phyloP scores from a whole-genome alignment of 2,113 vertebrate genomes.

The Aramus guarauna region DNA sequence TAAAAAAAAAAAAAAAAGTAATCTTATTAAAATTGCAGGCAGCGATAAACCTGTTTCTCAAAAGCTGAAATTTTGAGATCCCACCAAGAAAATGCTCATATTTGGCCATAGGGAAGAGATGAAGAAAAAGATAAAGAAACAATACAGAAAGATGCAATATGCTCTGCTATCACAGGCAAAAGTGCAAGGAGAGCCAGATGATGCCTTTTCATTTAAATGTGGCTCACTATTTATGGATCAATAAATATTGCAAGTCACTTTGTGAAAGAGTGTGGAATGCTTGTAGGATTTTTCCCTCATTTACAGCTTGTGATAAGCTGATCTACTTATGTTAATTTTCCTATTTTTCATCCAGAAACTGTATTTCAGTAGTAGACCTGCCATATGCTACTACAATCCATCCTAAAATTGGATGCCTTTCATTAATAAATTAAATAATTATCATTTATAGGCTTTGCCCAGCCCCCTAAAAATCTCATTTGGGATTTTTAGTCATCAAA shows the following conservation, averaged over 20 bases:
- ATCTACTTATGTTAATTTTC: not conserved
- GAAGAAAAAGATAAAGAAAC: not conserved
- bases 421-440: not conserved
- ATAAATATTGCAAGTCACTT: not conserved
- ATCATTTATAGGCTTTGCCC: not conserved
- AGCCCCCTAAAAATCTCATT: not conserved
- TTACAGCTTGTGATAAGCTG: not conserved
- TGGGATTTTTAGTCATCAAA: not conserved
- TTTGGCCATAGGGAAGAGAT: not conserved
- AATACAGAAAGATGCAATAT: not conserved
- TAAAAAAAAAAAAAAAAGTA: not conserved
- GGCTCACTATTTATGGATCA: not conserved
- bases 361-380: not conserved
- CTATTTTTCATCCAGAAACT: not conserved
- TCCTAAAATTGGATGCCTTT: not conserved
- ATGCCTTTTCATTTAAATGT: not conserved
- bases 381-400: not conserved
- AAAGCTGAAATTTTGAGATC: not conserved
- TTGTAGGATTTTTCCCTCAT: not conserved
- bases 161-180: not conserved
- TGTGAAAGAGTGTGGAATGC: not conserved
- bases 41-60: accelerated
- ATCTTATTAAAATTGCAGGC: not conserved
- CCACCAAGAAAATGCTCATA: not conserved
- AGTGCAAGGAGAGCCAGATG: not conserved